A percentile compares a stretch with the other conserved stretches of the same genome.
These are phyloP conservation scores for Cygnus olor DNA, from an alignment of 2,797 vertebrate species.

Conservation along the genomic window DNA sequence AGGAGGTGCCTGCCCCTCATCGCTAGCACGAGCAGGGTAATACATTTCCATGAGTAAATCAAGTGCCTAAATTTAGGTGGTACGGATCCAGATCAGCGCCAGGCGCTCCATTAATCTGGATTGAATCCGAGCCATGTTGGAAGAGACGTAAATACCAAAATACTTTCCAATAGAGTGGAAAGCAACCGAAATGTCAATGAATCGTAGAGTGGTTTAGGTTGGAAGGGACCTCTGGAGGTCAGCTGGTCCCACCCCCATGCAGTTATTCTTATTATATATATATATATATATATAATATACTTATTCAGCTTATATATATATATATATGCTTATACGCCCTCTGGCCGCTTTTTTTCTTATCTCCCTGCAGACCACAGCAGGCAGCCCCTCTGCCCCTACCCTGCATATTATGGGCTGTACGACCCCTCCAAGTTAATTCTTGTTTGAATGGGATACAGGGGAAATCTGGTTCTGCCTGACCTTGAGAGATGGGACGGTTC, in stretches of 20 bases:
- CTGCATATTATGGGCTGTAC: background rate
- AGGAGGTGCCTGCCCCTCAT: background rate
- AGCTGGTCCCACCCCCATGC: background rate
- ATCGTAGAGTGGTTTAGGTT: background rate
- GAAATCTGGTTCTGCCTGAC: background rate
- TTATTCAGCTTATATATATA: no score
- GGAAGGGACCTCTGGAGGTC: background rate
- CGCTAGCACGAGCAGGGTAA: background rate
- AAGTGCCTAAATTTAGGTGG: background rate
- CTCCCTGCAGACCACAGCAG: background rate
- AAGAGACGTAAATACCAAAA: background rate
- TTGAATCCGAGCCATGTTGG: background rate
- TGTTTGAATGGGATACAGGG: background rate
- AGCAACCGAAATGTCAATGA: background rate
- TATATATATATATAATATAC: no score
- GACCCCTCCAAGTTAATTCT: background rate
- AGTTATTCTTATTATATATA: background rate
- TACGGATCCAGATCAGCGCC: background rate
- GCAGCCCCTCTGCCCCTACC: background rate
- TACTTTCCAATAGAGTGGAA: accelerated
- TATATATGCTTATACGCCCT: background rate
- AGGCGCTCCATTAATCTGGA: no score
- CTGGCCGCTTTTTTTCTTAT: background rate
- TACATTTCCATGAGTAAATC: background rate
- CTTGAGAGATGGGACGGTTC: no score